Conservation (phyloP, 2,888 invertebrate species). For the Chaetogeoica ovagalla region DNA sequence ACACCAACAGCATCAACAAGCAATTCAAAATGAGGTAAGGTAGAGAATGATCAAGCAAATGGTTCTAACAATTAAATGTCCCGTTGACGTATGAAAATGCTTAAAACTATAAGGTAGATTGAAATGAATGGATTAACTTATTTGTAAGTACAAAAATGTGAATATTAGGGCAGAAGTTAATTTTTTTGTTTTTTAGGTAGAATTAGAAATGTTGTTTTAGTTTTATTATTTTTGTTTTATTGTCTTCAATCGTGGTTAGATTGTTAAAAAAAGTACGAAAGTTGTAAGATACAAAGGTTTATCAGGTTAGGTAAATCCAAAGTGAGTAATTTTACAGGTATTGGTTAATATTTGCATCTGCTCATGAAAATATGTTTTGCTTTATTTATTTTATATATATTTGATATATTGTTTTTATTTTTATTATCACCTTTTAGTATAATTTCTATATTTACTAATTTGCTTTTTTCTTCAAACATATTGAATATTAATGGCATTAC, state of each 20-base stretch:
- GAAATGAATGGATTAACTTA: slow-evolving; percentile 33
- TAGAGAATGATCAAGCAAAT: slow-evolving; percentile 28
- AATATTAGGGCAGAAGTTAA: slow-evolving; percentile 33
- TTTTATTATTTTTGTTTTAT: slow-evolving; percentile 30
- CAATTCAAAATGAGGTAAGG: slow-evolving; percentile 52
- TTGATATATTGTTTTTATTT: slow-evolving; percentile 1
- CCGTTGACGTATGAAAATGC: slow-evolving; percentile 38
- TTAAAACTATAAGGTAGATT: slow-evolving; percentile 44
- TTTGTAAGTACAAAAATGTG: slow-evolving; percentile 50
- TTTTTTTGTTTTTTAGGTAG: slow-evolving; percentile 33
- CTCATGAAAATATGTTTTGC: slow-evolving; percentile 37
- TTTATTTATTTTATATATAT: slow-evolving; percentile 13
- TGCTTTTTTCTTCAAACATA: background rate
- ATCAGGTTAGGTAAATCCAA: slow-evolving; percentile 39
- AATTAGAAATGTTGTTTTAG: slow-evolving; percentile 43
- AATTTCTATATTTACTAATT: slow-evolving; percentile 12
- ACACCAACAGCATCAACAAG: slow-evolving; percentile 50
- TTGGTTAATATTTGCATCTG: slow-evolving; percentile 48
- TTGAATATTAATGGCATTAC: slow-evolving; percentile 16
- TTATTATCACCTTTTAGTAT: slow-evolving; percentile 19
- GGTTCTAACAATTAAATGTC: slow-evolving; percentile 20
- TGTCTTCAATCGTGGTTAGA: slow-evolving; percentile 38
- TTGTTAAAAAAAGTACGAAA: slow-evolving; percentile 32
- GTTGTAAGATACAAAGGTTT: slow-evolving; percentile 38
- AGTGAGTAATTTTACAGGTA: slow-evolving; percentile 49